Evolutionary conservation across 2,797 vertebrate genomes (phyloP).

Genomic region (Mormyrus hasselquistii): DNA sequence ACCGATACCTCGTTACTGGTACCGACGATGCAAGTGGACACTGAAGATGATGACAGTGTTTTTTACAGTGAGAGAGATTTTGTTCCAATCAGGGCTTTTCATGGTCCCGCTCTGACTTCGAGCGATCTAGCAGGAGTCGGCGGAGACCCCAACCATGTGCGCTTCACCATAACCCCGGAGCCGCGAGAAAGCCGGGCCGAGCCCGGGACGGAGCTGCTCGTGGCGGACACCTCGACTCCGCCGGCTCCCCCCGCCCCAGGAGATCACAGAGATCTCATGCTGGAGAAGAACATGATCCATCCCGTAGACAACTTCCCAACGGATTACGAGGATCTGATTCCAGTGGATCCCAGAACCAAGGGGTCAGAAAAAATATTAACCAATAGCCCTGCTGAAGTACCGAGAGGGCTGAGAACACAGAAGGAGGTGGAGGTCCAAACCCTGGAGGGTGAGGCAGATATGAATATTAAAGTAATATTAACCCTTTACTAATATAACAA

Average conservation of each 20-base stretch:
- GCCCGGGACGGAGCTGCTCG: neutral
- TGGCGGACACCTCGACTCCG: neutral
- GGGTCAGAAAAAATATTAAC: neutral
- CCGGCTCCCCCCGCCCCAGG: neutral
- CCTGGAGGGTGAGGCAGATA: neutral
- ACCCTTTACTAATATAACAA: neutral
- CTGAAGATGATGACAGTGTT: slow-evolving; percentile 24
- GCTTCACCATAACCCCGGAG: neutral
- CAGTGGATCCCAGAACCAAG: neutral
- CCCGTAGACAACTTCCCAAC: neutral
- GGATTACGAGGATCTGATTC: neutral
- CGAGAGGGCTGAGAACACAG: neutral
- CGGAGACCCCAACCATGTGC: neutral
- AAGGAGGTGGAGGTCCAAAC: neutral
- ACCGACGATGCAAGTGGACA: slow-evolving; percentile 20
- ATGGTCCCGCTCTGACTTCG: neutral
- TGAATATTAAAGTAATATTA: neutral
- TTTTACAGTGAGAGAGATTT: slow-evolving; percentile 40
- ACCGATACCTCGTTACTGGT: slow-evolving; percentile 29
- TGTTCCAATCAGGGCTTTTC: slow-evolving; percentile 16
- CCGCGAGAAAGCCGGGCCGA: neutral
- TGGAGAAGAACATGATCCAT: neutral
- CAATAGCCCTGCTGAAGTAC: neutral
- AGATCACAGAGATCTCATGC: neutral
- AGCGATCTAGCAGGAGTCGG: too few species aligned